Percentiles rank a stretch among this genome's conserved stretches.
phyloP scores from a whole-genome alignment of 2,113 vertebrate genomes.

The Atlantisia rogersi region DNA sequence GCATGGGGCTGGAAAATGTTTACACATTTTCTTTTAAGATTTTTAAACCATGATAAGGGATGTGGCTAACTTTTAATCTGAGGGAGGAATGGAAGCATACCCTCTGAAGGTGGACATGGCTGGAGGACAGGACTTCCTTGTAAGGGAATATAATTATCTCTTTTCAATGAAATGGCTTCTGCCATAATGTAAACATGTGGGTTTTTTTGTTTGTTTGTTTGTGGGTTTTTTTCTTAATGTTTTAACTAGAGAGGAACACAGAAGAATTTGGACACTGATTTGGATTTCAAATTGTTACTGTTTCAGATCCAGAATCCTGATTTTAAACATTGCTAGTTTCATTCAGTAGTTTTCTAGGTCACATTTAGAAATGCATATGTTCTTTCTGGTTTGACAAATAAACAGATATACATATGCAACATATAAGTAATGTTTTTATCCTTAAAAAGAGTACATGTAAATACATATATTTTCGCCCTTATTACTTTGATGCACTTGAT shows the following conservation, averaged over 20 bases:
- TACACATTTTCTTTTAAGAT: constrained; percentile 76
- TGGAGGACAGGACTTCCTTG: neutral
- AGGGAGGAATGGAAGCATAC: neutral
- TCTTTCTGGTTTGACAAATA: neutral
- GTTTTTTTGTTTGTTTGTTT: no score
- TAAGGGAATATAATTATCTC: neutral
- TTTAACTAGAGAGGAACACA: neutral
- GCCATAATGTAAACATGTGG: neutral
- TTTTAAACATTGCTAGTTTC: neutral
- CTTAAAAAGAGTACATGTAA: neutral
- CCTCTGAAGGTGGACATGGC: neutral
- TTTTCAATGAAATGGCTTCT: neutral
- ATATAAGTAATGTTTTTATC: neutral
- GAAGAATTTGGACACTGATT: neutral
- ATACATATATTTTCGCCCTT: neutral
- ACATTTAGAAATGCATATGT: neutral
- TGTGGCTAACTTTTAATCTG: constrained; percentile 5
- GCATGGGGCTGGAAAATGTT: constrained; percentile 76
- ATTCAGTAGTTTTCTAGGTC: neutral
- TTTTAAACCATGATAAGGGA: constrained; percentile 61
- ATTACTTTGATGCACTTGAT: neutral
- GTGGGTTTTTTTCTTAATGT: neutral
- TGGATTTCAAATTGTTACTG: neutral
- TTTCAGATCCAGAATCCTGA: neutral
- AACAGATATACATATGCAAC: neutral